Evolutionary conservation across 2,113 vertebrate species (phyloP).

Genomic region (Apus apus): DNA sequence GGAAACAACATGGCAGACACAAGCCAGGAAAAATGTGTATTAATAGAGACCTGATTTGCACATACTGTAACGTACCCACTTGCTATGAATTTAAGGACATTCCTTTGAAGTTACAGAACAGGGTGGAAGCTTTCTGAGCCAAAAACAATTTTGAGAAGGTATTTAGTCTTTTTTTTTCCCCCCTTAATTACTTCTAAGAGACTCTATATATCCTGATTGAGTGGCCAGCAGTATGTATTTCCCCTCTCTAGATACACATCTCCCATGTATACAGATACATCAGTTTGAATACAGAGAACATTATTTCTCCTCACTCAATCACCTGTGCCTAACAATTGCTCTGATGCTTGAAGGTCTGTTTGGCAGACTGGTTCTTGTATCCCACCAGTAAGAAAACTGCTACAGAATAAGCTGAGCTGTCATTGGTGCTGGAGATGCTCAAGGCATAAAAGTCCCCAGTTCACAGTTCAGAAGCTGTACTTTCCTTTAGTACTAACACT

Average conservation of each 20-base stretch:
- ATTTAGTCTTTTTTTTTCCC: neutral
- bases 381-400: neutral
- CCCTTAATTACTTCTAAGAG: neutral
- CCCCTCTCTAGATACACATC: no score
- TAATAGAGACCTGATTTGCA: neutral
- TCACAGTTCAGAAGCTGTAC: neutral
- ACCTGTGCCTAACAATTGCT: neutral
- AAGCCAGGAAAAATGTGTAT: neutral
- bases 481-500: neutral
- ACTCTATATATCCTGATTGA: neutral
- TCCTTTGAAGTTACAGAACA: neutral
- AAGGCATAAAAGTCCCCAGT: neutral
- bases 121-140: constrained; percentile 2
- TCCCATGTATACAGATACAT: neutral
- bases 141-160: neutral
- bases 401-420: neutral
- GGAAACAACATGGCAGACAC: neutral
- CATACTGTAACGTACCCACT: neutral
- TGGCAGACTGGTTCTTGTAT: neutral
- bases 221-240: neutral
- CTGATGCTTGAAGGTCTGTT: neutral
- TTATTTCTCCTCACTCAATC: neutral
- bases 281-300: neutral
- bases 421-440: neutral
- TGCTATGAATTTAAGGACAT: neutral